These are phyloP conservation scores for Eptesicus fuscus DNA, from an alignment of 2,113 vertebrate genomes.

Conservation along the genomic window DNA sequence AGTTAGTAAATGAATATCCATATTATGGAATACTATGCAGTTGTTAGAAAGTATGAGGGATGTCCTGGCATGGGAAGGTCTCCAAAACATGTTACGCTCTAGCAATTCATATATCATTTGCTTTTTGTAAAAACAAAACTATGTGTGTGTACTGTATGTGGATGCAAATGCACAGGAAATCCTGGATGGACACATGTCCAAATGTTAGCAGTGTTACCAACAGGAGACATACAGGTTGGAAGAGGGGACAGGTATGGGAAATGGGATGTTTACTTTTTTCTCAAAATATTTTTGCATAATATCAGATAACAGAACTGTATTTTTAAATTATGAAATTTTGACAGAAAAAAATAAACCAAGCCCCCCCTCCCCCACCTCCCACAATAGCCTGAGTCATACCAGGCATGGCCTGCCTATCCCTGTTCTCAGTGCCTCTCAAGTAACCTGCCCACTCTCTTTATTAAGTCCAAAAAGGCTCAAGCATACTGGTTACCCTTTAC, in stretches of 20 bases:
- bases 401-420: neutral
- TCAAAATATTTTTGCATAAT: neutral
- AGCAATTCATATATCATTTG: neutral
- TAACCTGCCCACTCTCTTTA: neutral
- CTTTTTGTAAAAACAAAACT: neutral
- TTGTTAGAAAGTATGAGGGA: neutral
- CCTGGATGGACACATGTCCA: neutral
- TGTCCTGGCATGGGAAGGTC: neutral
- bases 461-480: neutral
- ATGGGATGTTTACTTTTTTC: neutral
- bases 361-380: too few species aligned
- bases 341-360: neutral
- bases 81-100: neutral
- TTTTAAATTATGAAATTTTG: conserved; percentile 34
- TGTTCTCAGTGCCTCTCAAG: neutral
- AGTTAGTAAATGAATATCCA: neutral
- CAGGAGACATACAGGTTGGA: neutral
- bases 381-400: neutral
- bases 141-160: neutral
- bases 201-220: neutral
- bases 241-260: neutral
- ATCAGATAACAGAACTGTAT: neutral
- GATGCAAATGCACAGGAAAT: neutral
- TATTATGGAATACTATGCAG: neutral
- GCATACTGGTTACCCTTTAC: neutral